Base-by-base conservation (phyloP, 2,888 invertebrate genomes). In the Cheilosia pagana region DNA sequence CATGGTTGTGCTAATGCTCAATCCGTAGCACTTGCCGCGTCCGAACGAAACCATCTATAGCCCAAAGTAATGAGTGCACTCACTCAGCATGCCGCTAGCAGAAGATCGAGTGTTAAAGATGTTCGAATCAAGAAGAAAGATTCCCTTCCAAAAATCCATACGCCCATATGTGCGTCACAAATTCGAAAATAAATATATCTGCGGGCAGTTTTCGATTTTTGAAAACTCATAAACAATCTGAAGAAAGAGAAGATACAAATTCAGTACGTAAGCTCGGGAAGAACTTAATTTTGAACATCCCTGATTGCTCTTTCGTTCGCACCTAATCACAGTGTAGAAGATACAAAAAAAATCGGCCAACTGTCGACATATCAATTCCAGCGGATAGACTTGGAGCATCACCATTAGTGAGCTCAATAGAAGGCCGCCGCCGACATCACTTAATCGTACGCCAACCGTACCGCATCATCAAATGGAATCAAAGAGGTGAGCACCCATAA, bases 111-210 rank as follows among this genome's bases (percentile, higher is more conserved):
- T 68, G 74, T 65, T 78, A 12, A 67, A 41, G 43, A 53, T 19
- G 16, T 14, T 41, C 53, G 6, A 21, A 50, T 12, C 52, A 39
- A 21, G 16, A 50, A 16, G 3, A 53, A 48, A 16, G 19, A 59
- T 21, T 28, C 16, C 50, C 50, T 31, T 35, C 35, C 3, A 3
- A 4, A 10, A 12, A 25, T 52, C 14, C 23, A 28, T n/a, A 52
- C 55, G 23, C 59, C 43, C 68, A 65, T 79, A 65, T 79, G 62
- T 83, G 83, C 78, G 83, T 83, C 83, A 83, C 83, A 79, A 74
- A 74, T 74, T 79, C 68, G 63, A 74, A 83, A 83, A 83, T 83
- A 83, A 83, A 83, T 83, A 48, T 74, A 79, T 79, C 83, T 79
- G 68, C 83, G 35, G 78, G 78, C 72, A 70, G 57, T 79, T 74